Conservation (phyloP, 2,113 vertebrate genomes). For the Entelurus aequoreus region DNA sequence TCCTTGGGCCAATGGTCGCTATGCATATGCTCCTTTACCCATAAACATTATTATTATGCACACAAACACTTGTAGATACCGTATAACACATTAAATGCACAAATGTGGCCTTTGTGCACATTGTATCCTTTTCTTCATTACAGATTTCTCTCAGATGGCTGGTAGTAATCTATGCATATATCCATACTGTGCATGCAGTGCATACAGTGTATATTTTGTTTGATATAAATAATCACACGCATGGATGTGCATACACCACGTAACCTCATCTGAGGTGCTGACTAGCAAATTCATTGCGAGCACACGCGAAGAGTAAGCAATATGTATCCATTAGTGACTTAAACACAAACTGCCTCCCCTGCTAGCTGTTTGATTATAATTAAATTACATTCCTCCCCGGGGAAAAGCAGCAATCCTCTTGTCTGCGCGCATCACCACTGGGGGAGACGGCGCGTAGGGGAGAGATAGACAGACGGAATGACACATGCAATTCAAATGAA, state of each 20-base stretch:
- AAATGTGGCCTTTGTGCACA: not conserved
- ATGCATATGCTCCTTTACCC: conserved; percentile 14
- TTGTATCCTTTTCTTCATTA: not conserved
- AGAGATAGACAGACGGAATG: conserved; percentile 46
- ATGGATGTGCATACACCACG: conserved; percentile 10
- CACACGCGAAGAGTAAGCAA: conserved; percentile 61
- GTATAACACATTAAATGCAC: not conserved
- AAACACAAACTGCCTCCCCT: conserved; percentile 71
- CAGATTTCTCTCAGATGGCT: not conserved
- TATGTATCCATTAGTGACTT: conserved; percentile 71
- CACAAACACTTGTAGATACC: not conserved
- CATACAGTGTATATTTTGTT: conserved; percentile 11
- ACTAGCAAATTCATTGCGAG: conserved; percentile 28
- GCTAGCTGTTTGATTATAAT: conserved; percentile 81
- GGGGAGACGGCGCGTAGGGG: conserved; percentile 43
- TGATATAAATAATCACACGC: conserved; percentile 30
- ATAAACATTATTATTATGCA: conserved; percentile 7
- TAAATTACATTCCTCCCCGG: conserved; percentile 75
- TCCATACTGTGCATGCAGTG: too few species aligned
- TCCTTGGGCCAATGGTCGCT: conserved; percentile 27
- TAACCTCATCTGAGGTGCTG: conserved; percentile 19
- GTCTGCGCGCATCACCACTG: conserved; percentile 49
- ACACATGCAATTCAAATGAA: conserved; percentile 66
- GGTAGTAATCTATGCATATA: conserved; percentile 19
- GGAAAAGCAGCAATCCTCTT: conserved; percentile 59